phyloP scores from a whole-genome alignment of 2,113 vertebrate species.

The Sitta europaea region DNA sequence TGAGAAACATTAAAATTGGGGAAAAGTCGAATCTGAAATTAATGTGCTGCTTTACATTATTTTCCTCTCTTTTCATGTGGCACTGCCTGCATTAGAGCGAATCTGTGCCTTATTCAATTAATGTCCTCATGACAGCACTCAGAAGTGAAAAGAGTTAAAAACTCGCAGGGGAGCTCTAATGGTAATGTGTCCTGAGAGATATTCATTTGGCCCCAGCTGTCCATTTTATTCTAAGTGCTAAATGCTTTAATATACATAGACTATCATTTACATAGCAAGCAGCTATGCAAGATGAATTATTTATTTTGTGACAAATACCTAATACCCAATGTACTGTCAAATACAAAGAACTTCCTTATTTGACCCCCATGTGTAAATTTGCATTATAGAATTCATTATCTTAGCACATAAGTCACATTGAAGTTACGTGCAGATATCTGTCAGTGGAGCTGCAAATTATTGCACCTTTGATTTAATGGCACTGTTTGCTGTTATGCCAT shows the following conservation, averaged over 20 bases:
- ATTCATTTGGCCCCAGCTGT: conserved; percentile 76
- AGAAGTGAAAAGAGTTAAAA: conserved; percentile 71
- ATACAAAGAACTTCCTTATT: conserved; percentile 72
- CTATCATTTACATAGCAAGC: conserved; percentile 81
- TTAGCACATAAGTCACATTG: conserved; percentile 74
- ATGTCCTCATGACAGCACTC: conserved; percentile 54
- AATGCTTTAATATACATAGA: conserved; percentile 77
- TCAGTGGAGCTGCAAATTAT: conserved; percentile 39
- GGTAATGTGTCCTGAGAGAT: conserved; percentile 71
- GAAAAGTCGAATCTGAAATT: neutral
- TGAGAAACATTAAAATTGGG: neutral
- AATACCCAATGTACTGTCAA: conserved; percentile 68
- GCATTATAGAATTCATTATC: conserved; percentile 74
- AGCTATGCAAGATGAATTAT: conserved; percentile 75
- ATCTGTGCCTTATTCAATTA: conserved; percentile 54
- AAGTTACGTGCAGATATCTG: conserved; percentile 55
- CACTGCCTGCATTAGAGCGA: neutral
- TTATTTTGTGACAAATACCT: conserved; percentile 76
- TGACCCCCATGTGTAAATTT: conserved; percentile 75
- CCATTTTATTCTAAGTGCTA: conserved; percentile 77
- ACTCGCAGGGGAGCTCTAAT: conserved; percentile 64
- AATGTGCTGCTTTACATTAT: neutral
- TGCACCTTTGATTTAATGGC: conserved; percentile 60
- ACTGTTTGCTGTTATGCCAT: neutral
- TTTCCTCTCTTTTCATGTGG: conserved; percentile 5